Conservation (phyloP, 2,888 invertebrate genomes). For the Dysmachus trigonus region DNA sequence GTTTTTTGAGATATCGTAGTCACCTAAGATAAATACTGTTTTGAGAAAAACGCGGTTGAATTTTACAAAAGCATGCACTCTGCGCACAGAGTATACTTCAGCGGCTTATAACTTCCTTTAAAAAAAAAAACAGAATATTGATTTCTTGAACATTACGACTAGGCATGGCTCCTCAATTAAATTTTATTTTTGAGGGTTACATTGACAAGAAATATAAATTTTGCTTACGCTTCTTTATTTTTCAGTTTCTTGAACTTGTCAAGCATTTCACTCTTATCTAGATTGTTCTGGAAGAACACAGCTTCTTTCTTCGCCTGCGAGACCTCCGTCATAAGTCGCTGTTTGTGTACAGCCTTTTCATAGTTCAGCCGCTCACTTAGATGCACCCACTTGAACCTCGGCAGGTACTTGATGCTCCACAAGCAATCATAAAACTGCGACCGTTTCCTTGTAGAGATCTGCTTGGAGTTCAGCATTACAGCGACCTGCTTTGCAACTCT, state of each 20-base stretch:
- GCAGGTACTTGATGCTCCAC: slow-evolving; percentile 97
- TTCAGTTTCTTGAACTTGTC: slow-evolving; percentile 59
- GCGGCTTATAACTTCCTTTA: too few relatives aligned
- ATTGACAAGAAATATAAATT: neutral
- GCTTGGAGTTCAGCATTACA: slow-evolving; percentile 81
- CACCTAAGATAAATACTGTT: too few relatives aligned
- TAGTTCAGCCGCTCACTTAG: slow-evolving; percentile 92
- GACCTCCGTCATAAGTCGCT: slow-evolving; percentile 86
- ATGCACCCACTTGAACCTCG: slow-evolving; percentile 96
- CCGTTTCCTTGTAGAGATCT: slow-evolving; percentile 84
- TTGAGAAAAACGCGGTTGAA: too few relatives aligned
- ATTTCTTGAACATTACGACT: too few relatives aligned
- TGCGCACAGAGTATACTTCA: too few relatives aligned
- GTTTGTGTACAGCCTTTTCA: slow-evolving; percentile 88
- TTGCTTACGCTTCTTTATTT: slow-evolving; percentile 50
- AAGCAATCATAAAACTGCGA: slow-evolving; percentile 88
- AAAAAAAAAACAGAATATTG: too few relatives aligned
- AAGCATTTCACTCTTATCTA: slow-evolving; percentile 79
- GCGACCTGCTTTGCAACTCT: slow-evolving; percentile 89
- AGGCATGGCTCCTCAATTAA: too few relatives aligned
- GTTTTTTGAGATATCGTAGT: too few relatives aligned
- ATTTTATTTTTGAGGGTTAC: too few relatives aligned
- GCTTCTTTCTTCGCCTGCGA: slow-evolving; percentile 92
- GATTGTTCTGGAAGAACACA: slow-evolving; percentile 83
- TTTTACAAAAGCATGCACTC: too few relatives aligned